phyloP scores from a whole-genome alignment of 2,888 invertebrate species.

The Amiota communis region DNA sequence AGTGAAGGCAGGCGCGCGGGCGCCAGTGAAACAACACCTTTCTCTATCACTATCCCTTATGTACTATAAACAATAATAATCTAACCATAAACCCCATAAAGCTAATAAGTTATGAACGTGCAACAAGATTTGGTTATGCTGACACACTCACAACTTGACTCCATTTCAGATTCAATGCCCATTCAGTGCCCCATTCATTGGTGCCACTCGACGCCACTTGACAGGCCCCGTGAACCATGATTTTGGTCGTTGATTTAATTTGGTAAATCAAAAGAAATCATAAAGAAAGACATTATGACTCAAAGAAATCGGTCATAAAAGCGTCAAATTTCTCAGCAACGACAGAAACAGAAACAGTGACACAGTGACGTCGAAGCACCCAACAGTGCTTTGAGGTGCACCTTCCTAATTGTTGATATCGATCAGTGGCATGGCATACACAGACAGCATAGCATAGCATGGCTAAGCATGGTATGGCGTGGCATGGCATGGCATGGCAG shows the following conservation, averaged over 20 bases:
- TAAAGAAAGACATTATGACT: conserved; percentile 59
- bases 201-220: conserved; percentile 19
- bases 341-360: neutral
- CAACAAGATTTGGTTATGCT: conserved; percentile 1
- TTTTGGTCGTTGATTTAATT: conserved; percentile 57
- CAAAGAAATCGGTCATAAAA: conserved; percentile 56
- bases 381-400: conserved; percentile 42
- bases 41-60: neutral
- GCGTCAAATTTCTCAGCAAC: conserved; percentile 64
- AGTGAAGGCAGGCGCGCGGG: conserved; percentile 29
- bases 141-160: neutral
- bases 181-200: neutral
- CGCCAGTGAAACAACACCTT: conserved; percentile 30
- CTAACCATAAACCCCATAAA: neutral
- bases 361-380: conserved; percentile 2
- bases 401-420: conserved; percentile 55
- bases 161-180: neutral
- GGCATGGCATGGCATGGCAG: conserved; percentile 23
- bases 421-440: conserved; percentile 37
- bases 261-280: conserved; percentile 56
- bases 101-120: neutral
- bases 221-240: neutral
- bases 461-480: no score
- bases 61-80: no score
- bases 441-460: no score